Evolutionary conservation across 2,888 invertebrate genomes (phyloP).

Genomic region (Xylocampa areola): DNA sequence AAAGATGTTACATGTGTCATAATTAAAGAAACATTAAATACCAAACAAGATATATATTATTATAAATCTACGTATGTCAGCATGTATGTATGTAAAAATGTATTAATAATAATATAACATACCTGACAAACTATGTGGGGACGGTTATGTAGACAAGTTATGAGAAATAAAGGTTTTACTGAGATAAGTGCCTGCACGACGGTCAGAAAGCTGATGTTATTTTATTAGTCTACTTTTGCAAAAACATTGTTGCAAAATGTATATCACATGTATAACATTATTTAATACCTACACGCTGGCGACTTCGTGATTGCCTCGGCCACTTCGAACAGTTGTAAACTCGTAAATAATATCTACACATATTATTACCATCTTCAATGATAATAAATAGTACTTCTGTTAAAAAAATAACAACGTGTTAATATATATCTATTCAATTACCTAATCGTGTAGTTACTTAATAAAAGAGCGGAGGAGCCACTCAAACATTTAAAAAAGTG

Average conservation of each 20-base stretch:
- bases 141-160: conserved; percentile 35
- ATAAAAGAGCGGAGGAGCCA: conserved; percentile 59
- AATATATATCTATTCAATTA: conserved; percentile 50
- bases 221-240: conserved; percentile 64
- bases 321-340: too few species aligned
- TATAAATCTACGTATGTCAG: too few species aligned
- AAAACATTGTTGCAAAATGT: conserved; percentile 63
- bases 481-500: conserved; percentile 64
- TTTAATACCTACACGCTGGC: too few species aligned
- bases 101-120: neutral
- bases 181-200: conserved; percentile 50
- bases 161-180: conserved; percentile 52
- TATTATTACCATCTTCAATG: conserved; percentile 4
- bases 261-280: neutral
- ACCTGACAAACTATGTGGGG: conserved; percentile 5
- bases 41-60: too few species aligned
- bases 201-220: conserved; percentile 58
- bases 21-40: too few species aligned
- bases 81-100: neutral
- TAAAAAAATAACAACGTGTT: conserved; percentile 22
- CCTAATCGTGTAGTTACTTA: conserved; percentile 61
- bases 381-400: neutral
- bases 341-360: conserved; percentile 14
- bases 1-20: too few species aligned
- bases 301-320: conserved; percentile 1